These are phyloP conservation scores for Turnix velox DNA, from an alignment of 2,113 vertebrate genomes.

Conservation along the genomic window DNA sequence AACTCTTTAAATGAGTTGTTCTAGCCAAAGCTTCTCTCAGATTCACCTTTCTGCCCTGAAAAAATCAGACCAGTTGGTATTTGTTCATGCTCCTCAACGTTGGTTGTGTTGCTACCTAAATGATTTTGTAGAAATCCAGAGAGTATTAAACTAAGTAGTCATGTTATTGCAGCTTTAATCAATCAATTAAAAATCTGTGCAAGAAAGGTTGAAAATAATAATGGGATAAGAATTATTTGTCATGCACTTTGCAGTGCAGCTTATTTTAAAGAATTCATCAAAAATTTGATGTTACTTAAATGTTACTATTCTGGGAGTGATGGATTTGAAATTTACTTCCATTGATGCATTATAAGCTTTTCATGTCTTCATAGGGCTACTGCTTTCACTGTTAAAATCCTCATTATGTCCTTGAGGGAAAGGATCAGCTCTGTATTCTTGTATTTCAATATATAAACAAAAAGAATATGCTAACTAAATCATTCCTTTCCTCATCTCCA, in stretches of 20 bases:
- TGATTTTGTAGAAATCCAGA: neutral
- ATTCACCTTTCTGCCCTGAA: neutral
- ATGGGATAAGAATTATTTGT: neutral
- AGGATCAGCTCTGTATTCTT: neutral
- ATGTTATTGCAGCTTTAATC: conserved; percentile 5
- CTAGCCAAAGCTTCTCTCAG: neutral
- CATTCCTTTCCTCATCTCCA: neutral
- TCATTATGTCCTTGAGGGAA: neutral
- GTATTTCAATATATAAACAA: neutral
- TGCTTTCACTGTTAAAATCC: neutral
- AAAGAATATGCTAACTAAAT: neutral
- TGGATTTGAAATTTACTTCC: conserved; percentile 4
- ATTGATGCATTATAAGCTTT: neutral
- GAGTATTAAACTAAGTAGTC: neutral
- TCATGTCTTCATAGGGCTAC: neutral
- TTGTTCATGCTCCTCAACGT: neutral
- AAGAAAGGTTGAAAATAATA: neutral
- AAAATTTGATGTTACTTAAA: conserved; percentile 15
- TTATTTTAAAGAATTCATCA: conserved; percentile 6
- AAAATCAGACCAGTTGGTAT: neutral
- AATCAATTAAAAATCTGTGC: neutral
- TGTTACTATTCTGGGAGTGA: neutral
- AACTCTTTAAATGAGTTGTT: neutral
- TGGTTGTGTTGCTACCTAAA: neutral
- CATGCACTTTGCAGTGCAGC: neutral